Conservation (phyloP, 2,113 vertebrate genomes). For the Hyla sarda region DNA sequence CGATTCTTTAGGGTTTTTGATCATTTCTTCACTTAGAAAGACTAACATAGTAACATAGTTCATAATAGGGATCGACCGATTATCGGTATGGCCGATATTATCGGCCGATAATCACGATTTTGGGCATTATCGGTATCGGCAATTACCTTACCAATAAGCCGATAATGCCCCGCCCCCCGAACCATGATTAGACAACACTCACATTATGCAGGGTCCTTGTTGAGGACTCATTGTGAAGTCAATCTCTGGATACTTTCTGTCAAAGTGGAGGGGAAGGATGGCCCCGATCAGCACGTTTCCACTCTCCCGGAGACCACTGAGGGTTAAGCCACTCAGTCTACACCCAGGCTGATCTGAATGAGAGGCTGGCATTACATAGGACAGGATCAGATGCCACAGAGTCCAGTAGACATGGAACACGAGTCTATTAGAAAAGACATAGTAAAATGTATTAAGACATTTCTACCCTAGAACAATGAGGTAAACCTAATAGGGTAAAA, state of each 20-base stretch:
- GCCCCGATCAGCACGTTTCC: not conserved
- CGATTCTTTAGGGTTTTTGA: no score
- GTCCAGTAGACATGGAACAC: not conserved
- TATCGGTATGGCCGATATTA: no score
- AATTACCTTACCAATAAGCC: no score
- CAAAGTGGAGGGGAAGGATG: slow-evolving; percentile 10
- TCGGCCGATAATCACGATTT: no score
- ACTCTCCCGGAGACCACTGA: not conserved
- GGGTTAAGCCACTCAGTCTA: not conserved
- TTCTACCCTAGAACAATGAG: no score
- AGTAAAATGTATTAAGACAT: not conserved
- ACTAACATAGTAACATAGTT: no score
- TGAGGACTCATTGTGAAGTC: not conserved
- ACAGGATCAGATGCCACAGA: slow-evolving; percentile 11
- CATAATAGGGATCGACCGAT: no score
- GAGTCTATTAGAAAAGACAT: not conserved
- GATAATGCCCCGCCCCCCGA: no score
- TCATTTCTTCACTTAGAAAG: no score
- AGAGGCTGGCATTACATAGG: not conserved
- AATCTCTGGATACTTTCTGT: not conserved
- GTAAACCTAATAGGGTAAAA: no score
- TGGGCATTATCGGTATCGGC: no score
- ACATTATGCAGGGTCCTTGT: slow-evolving; percentile 27
- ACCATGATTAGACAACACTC: not conserved
- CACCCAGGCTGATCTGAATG: not conserved